phyloP scores from a whole-genome alignment of 2,797 vertebrate genomes.

The Ctenopoma multispine region DNA sequence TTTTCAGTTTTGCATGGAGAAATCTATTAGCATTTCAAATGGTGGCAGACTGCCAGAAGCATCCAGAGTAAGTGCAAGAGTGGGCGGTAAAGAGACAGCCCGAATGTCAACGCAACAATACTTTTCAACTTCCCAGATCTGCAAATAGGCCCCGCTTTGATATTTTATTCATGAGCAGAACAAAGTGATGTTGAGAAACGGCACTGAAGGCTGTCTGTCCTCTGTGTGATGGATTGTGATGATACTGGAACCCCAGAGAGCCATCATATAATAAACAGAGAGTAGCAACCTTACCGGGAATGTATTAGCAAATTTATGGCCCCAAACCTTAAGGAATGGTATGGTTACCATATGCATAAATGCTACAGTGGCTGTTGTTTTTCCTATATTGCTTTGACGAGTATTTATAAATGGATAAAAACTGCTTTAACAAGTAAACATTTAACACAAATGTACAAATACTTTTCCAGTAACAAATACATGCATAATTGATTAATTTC shows the following conservation, averaged over 20 bases:
- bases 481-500: not conserved
- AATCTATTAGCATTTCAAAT: constrained; percentile 79
- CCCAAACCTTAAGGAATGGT: not conserved
- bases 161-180: constrained; percentile 73
- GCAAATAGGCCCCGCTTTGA: constrained; percentile 58
- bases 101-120: constrained; percentile 58
- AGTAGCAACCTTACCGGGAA: constrained; percentile 4
- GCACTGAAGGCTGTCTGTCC: constrained; percentile 49
- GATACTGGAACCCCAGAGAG: constrained; percentile 20
- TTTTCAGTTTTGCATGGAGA: constrained; percentile 45
- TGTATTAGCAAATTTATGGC: constrained; percentile 3
- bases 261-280: constrained; percentile 13
- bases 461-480: not conserved
- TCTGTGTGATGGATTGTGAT: constrained; percentile 34
- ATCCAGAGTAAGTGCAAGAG: constrained; percentile 57
- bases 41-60: constrained; percentile 59
- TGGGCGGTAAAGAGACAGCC: constrained; percentile 61
- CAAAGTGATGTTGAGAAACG: constrained; percentile 50
- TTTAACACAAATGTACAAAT: not conserved
- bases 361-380: not conserved
- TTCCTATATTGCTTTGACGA: not conserved
- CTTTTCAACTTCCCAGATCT: constrained; percentile 49
- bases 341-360: not conserved
- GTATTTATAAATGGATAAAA: not conserved
- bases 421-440: not conserved